Conservation (phyloP, 1,140 invertebrate species). For the Drosophila persimilis region DNA sequence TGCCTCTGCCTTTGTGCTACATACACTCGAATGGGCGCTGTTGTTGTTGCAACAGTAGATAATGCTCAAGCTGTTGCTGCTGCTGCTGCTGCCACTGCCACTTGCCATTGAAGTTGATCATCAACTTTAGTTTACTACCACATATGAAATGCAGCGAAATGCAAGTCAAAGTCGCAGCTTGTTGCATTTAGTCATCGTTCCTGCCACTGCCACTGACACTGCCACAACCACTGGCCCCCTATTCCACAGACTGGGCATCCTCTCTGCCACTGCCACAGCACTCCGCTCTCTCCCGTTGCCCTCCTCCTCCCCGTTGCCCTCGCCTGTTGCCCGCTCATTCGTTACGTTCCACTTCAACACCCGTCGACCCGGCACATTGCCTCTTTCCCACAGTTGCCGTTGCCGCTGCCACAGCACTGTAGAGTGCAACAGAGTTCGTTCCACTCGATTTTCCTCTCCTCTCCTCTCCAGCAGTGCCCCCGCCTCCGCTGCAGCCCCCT, state of each 20-base stretch:
- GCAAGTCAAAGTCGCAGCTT: conserved; percentile 69
- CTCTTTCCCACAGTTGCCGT: conserved; percentile 66
- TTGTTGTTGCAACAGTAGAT: conserved; percentile 55
- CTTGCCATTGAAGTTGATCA: conserved; percentile 76
- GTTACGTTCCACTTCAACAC: conserved; percentile 76
- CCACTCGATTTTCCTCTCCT: conserved; percentile 55
- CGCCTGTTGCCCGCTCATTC: conserved; percentile 52
- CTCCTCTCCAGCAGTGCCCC: background rate
- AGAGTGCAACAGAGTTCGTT: conserved; percentile 80
- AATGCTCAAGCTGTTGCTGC: conserved; percentile 43
- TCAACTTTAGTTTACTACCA: conserved; percentile 67
- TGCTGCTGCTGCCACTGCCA: conserved; percentile 60
- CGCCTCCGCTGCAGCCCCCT: background rate
- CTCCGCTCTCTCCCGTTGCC: background rate
- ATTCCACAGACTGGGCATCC: background rate
- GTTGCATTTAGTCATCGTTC: conserved; percentile 75
- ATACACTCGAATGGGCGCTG: conserved; percentile 21
- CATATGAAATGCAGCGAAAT: conserved; percentile 38
- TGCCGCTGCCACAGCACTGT: conserved; percentile 13
- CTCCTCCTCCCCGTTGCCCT: background rate
- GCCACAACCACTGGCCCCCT: conserved; percentile 8
- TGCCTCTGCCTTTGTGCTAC: conserved; percentile 57
- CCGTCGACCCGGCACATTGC: conserved; percentile 59
- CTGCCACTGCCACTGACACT: conserved; percentile 2
- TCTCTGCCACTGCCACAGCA: conserved; percentile 11